Base-by-base conservation (phyloP, 2,797 vertebrate genomes). In the Pachyuromys duprasi region DNA sequence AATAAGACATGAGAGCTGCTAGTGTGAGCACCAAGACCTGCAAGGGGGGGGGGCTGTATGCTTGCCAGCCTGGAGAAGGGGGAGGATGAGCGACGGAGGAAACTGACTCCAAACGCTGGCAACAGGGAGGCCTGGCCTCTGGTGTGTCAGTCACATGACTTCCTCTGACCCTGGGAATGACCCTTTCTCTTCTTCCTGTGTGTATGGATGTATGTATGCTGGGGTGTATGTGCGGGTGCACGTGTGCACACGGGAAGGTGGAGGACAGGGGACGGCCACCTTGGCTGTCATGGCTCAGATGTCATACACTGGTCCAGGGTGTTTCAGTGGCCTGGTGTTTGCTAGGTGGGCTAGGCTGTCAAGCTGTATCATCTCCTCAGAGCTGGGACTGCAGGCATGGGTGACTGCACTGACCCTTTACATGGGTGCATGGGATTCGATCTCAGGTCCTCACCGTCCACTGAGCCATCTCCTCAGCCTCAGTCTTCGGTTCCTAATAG, bases 1-100 rank as follows among this genome's bases (percentile, higher is more conserved):
- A 97, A 94, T 93, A 97, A 93, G 72, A 96, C 74, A 95, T 96
- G 95, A 91, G 63, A 95, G 65, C 1, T 17, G 90, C 39, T 57
- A 42, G 49, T 6, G 26, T 79, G 89, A 89, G 26, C 24, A 65
- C 15, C n/a, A 67, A 86, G 90, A 45, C 7, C 2, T 11, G 86
- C 69, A 33, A 55, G n/a, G 60, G 62, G 65, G 55, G 60, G 33
- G 20, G 72, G 31, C 28, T 5, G n/a, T 17, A 42, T 39, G 20
- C 70, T 75, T 49, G 36, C n/a, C 2, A 79, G 63, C 69, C 88
- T 57, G 49, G 24, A n/a, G 5, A 8, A 1, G 91, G n/a, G 72
- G 39, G 17, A 2, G 3, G 49, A 17, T 0, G 39, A 8, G 28
- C 62, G 20, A 75, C 53, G 5, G 31, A 15, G 89, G 53, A 62